Evolutionary conservation across 2,113 vertebrate species (phyloP).

Genomic region (Larimichthys crocea): DNA sequence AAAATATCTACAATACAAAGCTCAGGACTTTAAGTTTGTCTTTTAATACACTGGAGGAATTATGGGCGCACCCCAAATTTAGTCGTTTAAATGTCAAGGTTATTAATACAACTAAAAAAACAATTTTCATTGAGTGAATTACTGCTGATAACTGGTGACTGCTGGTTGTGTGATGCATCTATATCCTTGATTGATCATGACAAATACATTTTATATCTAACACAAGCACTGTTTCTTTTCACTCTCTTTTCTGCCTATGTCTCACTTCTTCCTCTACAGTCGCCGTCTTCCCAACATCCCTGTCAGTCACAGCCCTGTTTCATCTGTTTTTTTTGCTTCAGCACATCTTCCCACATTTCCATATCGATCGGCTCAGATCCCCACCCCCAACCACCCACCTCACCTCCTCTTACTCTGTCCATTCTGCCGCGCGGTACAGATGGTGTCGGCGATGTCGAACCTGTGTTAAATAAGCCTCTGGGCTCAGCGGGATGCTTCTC

Average conservation of each 20-base stretch:
- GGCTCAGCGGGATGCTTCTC: conserved; percentile 43
- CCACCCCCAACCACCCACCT: too few relatives aligned
- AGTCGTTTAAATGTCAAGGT: too few relatives aligned
- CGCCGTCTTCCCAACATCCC: background rate
- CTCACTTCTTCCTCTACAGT: background rate
- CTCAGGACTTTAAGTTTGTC: too few relatives aligned
- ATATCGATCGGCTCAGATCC: conserved; percentile 46
- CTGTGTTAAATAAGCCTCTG: conserved; percentile 58
- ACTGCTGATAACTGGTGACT: conserved; percentile 4
- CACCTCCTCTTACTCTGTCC: conserved; percentile 54
- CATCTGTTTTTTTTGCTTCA: conserved; percentile 7
- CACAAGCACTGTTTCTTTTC: background rate
- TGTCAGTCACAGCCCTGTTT: conserved; percentile 43
- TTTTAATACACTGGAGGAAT: too few relatives aligned
- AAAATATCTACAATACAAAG: too few relatives aligned
- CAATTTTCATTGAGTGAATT: background rate
- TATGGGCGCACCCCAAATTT: too few relatives aligned
- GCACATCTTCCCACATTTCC: conserved; percentile 37
- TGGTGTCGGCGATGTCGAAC: conserved; percentile 45
- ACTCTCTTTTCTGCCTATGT: conserved; percentile 9
- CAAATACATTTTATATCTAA: background rate
- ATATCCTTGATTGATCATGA: background rate
- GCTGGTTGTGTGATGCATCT: background rate
- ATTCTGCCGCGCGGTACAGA: conserved; percentile 40
- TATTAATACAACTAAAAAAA: background rate